Base-by-base conservation (phyloP, 23 tunicate species). In the Aplidium turbinatum region DNA sequence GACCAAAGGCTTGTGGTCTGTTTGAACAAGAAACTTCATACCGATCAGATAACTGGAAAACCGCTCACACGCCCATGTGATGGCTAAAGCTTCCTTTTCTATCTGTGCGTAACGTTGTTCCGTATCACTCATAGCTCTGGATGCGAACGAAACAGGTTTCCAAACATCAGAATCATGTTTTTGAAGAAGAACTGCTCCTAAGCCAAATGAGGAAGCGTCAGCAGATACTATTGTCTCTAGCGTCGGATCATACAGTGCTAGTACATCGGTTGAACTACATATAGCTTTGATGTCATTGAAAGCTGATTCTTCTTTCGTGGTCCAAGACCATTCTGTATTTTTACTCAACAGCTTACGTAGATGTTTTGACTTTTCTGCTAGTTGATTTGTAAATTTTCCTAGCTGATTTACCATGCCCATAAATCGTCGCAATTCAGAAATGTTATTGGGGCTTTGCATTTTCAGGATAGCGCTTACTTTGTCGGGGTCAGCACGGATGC, bases 351-450 rank as follows among this genome's bases (percentile, higher is more conserved):
- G 31, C 26, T 70, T 58, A 24, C 60, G 4, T 19, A 53, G 28
- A 1, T 46, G 31, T 20, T 56, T 73, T 2, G 68, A 55, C 9
- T 16, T 26, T 18, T 54, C 48, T 19, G 79, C 52, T 18, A 73
- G 21, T 55, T 73, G 23, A 9, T 46, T 68, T 3, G 35, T 20
- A 73, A 73, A 56, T 34, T 73, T 73, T 31, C 35, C 35, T 2
- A 76, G 56, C 31, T 60, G 63, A 31, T 36, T 76, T 1, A 46
- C 39, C 82, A 76, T 76, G 22, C 71, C 72, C 18, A 76, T 19
- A 45, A 76, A 26, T 30, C 82, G 55, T 40, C 63, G 29, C 2
- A 76, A 33, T 7, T 31, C 82, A 57, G n/a, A 24, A 4, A 42
- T 35, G 26, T 60, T 57, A 19, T 47, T 60, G 1, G 82, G 82